Evolutionary conservation across 2,888 invertebrate genomes (phyloP).

Genomic region (Andrena marginata): DNA sequence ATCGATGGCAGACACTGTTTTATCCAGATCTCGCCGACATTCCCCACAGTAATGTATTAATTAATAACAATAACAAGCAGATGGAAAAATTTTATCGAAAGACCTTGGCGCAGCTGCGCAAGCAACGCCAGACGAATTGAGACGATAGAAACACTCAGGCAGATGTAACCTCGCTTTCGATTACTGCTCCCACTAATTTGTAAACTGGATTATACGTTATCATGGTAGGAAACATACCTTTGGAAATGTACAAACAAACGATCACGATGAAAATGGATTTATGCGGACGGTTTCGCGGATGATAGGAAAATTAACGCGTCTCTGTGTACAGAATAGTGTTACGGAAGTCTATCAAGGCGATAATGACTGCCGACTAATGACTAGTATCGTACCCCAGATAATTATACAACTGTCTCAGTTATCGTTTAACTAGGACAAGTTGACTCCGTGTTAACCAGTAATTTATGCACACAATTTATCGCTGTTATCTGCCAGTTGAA

Average conservation of each 20-base stretch:
- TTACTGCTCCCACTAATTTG: neutral
- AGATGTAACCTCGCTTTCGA: neutral
- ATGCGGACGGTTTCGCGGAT: neutral
- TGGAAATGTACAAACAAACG: neutral
- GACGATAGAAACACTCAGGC: neutral
- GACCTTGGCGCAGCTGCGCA: neutral
- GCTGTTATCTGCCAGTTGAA: neutral
- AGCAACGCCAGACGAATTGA: neutral
- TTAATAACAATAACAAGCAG: constrained; percentile 1
- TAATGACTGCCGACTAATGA: neutral
- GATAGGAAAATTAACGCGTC: neutral
- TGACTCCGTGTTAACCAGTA: neutral
- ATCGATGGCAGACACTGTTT: neutral
- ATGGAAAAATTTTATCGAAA: neutral
- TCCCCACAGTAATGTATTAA: neutral
- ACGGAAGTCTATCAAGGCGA: neutral
- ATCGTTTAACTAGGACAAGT: neutral
- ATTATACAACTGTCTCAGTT: constrained; percentile 10
- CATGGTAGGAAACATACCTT: neutral
- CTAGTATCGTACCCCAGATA: neutral
- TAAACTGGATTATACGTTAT: neutral
- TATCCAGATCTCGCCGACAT: neutral
- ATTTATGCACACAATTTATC: neutral
- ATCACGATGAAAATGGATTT: neutral
- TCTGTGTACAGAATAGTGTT: neutral